Evolutionary conservation across 1,140 invertebrate species (phyloP).

Genomic region (Andricus grossulariae): DNA sequence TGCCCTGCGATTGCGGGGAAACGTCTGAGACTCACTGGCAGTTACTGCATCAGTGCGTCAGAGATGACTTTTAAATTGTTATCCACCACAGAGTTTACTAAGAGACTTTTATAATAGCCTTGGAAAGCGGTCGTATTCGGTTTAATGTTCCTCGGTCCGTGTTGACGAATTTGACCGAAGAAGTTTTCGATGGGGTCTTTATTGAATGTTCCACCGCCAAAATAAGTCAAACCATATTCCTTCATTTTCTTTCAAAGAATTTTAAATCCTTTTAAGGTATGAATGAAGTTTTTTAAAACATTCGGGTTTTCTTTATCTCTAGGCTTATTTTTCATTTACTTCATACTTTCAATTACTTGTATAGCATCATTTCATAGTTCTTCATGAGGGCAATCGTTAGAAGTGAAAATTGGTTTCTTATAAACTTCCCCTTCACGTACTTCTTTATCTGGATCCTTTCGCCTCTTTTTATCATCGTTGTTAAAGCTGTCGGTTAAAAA

Average conservation of each 20-base stretch:
- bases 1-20: too few species aligned
- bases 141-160: slow-evolving; percentile 23
- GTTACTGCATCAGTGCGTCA: too few species aligned
- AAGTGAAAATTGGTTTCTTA: neutral
- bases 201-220: slow-evolving; percentile 34
- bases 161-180: slow-evolving; percentile 21
- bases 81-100: slow-evolving; percentile 14
- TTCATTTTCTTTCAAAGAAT: neutral
- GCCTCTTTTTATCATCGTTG: neutral
- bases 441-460: neutral
- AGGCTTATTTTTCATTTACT: neutral
- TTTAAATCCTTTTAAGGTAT: neutral
- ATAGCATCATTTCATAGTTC: neutral
- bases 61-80: neutral
- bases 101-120: slow-evolving; percentile 12
- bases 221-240: neutral
- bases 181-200: slow-evolving; percentile 38
- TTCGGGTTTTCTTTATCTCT: neutral
- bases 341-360: neutral
- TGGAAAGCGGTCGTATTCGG: slow-evolving; percentile 12
- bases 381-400: neutral
- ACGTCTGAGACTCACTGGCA: too few species aligned
- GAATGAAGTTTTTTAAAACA: neutral
- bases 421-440: neutral
- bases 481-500: neutral